phyloP scores from a whole-genome alignment of 2,888 invertebrate species.

The Machimus atricapillus region DNA sequence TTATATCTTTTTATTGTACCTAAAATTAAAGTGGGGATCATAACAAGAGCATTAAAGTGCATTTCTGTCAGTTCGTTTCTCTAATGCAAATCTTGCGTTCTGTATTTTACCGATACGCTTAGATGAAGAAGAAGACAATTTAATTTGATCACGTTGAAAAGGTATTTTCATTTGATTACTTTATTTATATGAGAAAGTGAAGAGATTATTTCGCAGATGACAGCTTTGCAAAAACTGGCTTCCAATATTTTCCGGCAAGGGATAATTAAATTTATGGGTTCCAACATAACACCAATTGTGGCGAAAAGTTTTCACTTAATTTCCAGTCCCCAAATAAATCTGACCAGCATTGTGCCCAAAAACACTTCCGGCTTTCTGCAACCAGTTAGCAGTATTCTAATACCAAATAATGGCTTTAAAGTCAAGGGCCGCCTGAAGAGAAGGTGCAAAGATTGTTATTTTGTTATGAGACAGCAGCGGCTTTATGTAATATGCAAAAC shows the following conservation, averaged over 20 bases:
- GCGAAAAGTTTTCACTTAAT: background rate
- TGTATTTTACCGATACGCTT: no score
- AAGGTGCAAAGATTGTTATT: constrained; percentile 82
- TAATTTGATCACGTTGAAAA: background rate
- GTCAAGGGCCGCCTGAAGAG: constrained; percentile 71
- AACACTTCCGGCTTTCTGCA: background rate
- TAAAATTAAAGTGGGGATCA: no score
- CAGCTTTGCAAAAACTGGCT: background rate
- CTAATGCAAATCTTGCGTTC: no score
- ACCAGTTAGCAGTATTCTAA: constrained; percentile 55
- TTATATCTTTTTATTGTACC: no score
- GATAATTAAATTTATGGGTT: background rate
- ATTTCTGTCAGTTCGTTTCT: no score
- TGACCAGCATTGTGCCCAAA: background rate
- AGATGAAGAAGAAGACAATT: no score
- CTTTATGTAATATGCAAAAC: constrained; percentile 77
- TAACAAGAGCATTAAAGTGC: no score
- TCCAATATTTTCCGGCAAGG: background rate
- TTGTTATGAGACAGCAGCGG: constrained; percentile 72
- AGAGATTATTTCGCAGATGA: background rate
- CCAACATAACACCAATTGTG: background rate
- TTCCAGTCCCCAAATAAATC: background rate
- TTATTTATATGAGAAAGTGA: background rate
- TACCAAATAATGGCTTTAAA: constrained; percentile 71
- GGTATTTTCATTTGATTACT: background rate